Base-by-base conservation (phyloP, 1,140 invertebrate genomes). In the Orchestia grillus region DNA sequence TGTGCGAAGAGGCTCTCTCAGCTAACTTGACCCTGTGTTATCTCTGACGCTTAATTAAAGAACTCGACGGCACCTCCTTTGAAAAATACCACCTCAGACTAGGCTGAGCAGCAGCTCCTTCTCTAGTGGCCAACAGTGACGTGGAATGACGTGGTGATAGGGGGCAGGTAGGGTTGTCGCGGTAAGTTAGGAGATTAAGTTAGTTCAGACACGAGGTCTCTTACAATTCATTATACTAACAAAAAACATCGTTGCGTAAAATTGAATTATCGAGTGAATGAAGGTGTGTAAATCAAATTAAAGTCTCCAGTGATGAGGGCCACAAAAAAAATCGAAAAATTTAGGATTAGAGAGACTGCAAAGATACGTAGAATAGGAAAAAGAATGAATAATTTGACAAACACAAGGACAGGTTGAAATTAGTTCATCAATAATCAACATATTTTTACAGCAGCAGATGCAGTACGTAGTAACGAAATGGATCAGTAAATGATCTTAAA, bases 11-110 rank as follows among this genome's bases (percentile, higher is more conserved):
- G 44, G 88, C 88, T 91, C 28, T 28, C 44, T 91, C 88, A 42
- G 41, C 88, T 16, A 91, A 91, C 88, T 91, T 44, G 88, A 28
- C 88, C 4, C 88, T 91, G 41, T 91, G 88, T 91, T 91, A 91
- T 42, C 19, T 0, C 88, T 42, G 88, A 88, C 88, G 88, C 41
- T 91, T 91, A 91, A 91, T 91, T 91, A 91, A 91, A 91, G 88
- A 91, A 91, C 88, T 41, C 41, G 88, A 4, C 41, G 44, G 41
- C 88, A 91, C 41, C 88, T 42, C 41, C 88, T 43, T 15, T 91
- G 88, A 91, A 91, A 91, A 44, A 91, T 43, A 44, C 88, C 23
- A 91, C 19, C 62, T 77, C 41, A 15, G 88, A 0, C 88, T 36
- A 16, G 44, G 88, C 88, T 91, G 8, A 91, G 88, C 23, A 28